A percentile compares a stretch with the other conserved stretches of the same genome.
phyloP scores from a whole-genome alignment of 2,888 invertebrate species.

The Argynnis bischoffii region DNA sequence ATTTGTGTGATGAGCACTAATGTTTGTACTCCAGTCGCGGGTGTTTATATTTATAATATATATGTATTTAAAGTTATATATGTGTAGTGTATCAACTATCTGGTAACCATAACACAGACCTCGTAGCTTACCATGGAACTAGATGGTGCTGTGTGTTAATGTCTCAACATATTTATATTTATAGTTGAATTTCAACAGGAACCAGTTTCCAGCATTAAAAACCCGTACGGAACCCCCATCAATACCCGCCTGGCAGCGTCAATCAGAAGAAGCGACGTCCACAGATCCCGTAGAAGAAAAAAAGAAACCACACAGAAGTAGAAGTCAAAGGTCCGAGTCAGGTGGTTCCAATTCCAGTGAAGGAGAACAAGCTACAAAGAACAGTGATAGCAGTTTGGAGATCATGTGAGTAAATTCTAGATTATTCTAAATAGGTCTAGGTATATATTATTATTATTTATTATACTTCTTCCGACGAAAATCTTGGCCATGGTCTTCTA shows the following conservation, averaged over 20 bases:
- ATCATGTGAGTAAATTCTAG: constrained; percentile 84
- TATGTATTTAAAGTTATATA: too few relatives aligned
- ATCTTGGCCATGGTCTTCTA: too few relatives aligned
- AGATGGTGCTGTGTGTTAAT: too few relatives aligned
- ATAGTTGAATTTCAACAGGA: constrained; percentile 69
- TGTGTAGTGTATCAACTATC: too few relatives aligned
- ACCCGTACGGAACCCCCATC: constrained; percentile 84
- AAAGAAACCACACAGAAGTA: constrained; percentile 68
- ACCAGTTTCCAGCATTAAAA: constrained; percentile 89
- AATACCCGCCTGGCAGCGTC: constrained; percentile 91
- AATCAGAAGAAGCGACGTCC: constrained; percentile 79
- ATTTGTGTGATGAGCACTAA: too few relatives aligned
- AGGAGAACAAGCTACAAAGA: constrained; percentile 88
- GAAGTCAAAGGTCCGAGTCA: constrained; percentile 83
- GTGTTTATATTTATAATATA: too few relatives aligned
- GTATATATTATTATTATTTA: background rate
- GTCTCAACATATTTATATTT: background rate
- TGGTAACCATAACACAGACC: too few relatives aligned
- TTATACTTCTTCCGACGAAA: background rate
- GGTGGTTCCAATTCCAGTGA: constrained; percentile 87
- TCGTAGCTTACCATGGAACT: too few relatives aligned
- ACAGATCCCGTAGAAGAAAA: constrained; percentile 60
- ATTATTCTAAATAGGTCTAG: background rate
- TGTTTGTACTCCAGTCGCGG: too few relatives aligned
- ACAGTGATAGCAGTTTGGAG: constrained; percentile 88